phyloP scores from a whole-genome alignment of 2,888 invertebrate genomes.

The Pammene fasciana region DNA sequence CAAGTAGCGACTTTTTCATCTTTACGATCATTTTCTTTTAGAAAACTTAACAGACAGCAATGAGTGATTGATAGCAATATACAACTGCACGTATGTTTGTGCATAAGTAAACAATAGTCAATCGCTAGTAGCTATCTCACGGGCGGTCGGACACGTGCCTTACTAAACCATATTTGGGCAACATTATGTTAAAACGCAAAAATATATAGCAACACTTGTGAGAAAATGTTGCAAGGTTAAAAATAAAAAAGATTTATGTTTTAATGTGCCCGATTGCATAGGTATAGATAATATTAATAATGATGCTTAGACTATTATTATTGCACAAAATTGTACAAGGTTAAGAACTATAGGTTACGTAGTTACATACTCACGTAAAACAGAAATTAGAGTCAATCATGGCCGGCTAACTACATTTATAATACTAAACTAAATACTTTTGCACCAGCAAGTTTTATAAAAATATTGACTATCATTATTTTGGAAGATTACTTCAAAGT shows the following conservation, averaged over 20 bases:
- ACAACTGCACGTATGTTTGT: background rate
- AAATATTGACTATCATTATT: slow-evolving; percentile 70
- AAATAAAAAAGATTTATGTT: background rate
- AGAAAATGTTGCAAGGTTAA: slow-evolving; percentile 2
- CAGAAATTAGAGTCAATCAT: slow-evolving; percentile 42
- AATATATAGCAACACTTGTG: background rate
- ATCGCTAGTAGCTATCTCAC: background rate
- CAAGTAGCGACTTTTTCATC: background rate
- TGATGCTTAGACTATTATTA: slow-evolving; percentile 4
- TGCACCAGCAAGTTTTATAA: slow-evolving; percentile 71
- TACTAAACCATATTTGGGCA: background rate
- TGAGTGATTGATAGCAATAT: no score
- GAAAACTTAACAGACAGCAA: no score
- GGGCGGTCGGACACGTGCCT: background rate
- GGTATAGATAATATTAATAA: background rate
- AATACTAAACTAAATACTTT: slow-evolving; percentile 68
- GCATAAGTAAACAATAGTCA: no score
- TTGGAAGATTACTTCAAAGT: slow-evolving; percentile 57
- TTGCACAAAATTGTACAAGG: slow-evolving; percentile 26
- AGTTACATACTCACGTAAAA: background rate
- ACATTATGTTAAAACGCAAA: background rate
- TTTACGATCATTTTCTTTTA: no score
- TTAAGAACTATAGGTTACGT: slow-evolving; percentile 19
- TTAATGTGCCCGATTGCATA: background rate
- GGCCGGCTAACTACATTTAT: slow-evolving; percentile 45